Evolutionary conservation across 2,113 vertebrate species (phyloP), one percentile per base, ranked within the genome.

Genomic region (Cynocephalus volans): DNA sequence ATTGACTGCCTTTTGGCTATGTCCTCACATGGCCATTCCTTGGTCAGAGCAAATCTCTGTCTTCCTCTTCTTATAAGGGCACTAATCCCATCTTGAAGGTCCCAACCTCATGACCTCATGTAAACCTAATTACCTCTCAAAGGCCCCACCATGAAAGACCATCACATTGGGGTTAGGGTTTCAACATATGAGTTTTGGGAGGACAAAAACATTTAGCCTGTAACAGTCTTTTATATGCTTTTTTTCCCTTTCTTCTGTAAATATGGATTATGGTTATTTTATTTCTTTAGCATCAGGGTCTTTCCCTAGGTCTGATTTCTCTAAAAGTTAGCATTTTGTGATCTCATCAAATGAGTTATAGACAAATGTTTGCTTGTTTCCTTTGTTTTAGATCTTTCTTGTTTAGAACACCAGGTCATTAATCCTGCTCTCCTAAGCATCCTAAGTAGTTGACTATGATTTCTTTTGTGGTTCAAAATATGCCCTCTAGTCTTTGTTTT

Each of bases 391-490:
- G 36, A 45, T 48, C 41, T 28, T 84, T 60, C 54, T 52, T 90
- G 1, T 84, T 84, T 90, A 41, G n/a, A 94, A 70, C 69, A 13
- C 8, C 4, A 24, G 77, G 14, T 64, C 23, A 26, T 41, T 19
- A 62, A 26, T 90, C 24, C 18, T 85, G 60, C 60, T 72, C 28
- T 90, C 54, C 73, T 77, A n/a, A 72, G 31, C 31, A 56, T 62
- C 12, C 33, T 69, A 33, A 52, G 1, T 79, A n/a, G 31, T 36
- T 56, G 67, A 48, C 24, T 73, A 1, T 73, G 31, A 91, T 50
- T 96, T 83, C 26, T 91, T 70, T 64, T 77, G n/a, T 95, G n/a
- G 9, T 85, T 94, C 65, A 84, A 31, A 95, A 76, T 79, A 69
- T 95, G 36, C 56, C 69, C 62, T 94, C 77, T 41, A 21, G 65